Conservation (phyloP, 2,888 invertebrate genomes). For the Tyria jacobaeae region DNA sequence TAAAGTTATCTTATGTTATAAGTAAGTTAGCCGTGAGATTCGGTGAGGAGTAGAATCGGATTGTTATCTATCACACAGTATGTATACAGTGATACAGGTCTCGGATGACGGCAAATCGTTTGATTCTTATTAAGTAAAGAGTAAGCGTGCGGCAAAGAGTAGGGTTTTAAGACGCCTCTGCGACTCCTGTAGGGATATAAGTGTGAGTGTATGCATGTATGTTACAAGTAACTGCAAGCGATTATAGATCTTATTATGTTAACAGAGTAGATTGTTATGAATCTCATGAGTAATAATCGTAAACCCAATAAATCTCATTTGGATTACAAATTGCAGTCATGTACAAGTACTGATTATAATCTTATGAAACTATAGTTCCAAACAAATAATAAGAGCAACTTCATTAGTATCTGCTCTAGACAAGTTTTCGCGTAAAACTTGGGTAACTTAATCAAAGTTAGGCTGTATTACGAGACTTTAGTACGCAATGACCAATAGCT, state of each 20-base stretch:
- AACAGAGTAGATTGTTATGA: neutral
- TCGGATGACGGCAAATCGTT: no score
- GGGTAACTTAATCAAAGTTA: constrained; percentile 47
- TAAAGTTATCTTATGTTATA: no score
- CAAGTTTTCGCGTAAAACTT: constrained; percentile 39
- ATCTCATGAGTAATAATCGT: neutral
- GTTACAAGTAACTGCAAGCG: no score
- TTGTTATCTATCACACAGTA: no score
- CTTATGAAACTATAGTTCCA: constrained; percentile 14
- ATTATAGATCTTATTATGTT: neutral
- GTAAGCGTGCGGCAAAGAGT: no score
- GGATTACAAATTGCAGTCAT: neutral
- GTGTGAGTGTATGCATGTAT: no score
- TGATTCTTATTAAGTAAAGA: no score
- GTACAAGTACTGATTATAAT: constrained; percentile 5
- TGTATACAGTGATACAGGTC: no score
- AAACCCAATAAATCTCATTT: neutral
- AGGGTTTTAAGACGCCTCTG: no score
- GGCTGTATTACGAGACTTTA: constrained; percentile 32
- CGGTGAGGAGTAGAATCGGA: no score
- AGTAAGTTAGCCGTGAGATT: no score
- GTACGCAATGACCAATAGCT: constrained; percentile 39
- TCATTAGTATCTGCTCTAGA: constrained; percentile 26
- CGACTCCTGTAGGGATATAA: no score
- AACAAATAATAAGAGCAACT: constrained; percentile 28